Percentiles rank a stretch among this genome's conserved stretches.
phyloP scores from a whole-genome alignment of 1,140 invertebrate species.

The Drosophila littoralis region DNA sequence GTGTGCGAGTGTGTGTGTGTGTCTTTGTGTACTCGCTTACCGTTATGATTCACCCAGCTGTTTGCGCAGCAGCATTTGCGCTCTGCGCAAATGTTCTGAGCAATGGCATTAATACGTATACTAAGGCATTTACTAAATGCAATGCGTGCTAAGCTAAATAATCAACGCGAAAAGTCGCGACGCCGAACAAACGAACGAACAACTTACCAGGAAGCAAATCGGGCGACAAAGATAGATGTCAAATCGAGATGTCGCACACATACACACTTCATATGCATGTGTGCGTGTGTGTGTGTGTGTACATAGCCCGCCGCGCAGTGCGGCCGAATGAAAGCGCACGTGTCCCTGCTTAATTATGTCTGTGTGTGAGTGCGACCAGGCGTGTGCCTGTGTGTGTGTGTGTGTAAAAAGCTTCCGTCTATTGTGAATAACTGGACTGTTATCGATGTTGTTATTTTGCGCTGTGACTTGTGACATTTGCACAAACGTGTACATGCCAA shows the following conservation, averaged over 20 bases:
- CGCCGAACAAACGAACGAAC: not conserved
- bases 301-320: constrained; percentile 50
- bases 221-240: constrained; percentile 78
- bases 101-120: constrained; percentile 51
- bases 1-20: constrained; percentile 22
- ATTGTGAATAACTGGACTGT: constrained; percentile 71
- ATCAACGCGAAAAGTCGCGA: constrained; percentile 42
- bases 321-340: constrained; percentile 72
- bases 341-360: constrained; percentile 49
- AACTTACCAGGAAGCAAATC: constrained; percentile 73
- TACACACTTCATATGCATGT: not conserved
- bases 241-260: constrained; percentile 63
- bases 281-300: not conserved
- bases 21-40: constrained; percentile 44
- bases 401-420: constrained; percentile 73
- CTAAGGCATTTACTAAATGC: constrained; percentile 60
- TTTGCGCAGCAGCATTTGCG: constrained; percentile 65
- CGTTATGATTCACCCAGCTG: constrained; percentile 75
- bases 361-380: not conserved
- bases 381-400: constrained; percentile 19
- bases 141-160: constrained; percentile 52
- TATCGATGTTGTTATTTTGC: constrained; percentile 59
- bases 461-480: constrained; percentile 71
- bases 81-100: constrained; percentile 61
- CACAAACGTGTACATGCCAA: constrained; percentile 23